Base-by-base conservation (phyloP, 2,888 invertebrate genomes). In the Carabus problematicus region DNA sequence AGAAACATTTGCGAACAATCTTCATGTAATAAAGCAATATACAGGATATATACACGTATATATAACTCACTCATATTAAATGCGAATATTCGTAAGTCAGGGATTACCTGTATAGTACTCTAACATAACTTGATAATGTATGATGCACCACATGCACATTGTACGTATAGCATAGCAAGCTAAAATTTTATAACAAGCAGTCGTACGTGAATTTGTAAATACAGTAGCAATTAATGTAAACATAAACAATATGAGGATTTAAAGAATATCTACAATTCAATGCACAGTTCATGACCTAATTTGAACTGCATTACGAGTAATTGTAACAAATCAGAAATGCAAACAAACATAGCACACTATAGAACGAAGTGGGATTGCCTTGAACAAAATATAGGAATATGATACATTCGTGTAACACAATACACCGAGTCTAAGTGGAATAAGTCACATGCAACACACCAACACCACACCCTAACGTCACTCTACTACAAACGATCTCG, bases 381-480 rank as follows among this genome's bases (percentile, higher is more conserved):
- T 67, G 67, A 52, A 67, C 12, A 59, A 60, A 43, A 45, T 67
- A 67, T 59, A 67, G 67, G 40, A 67, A 67, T 56, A 59, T 52
- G 63, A 70, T 70, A 63, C 61, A 40, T 14, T 52, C 54, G 58
- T 55, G 61, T 62, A 61, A 70, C 40, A 49, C 56, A 70, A 70
- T 29, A 29, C 67, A 58, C 67, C 14, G 16, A 18, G 52, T 52
- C 8, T 19, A 14, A 9, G 52, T 52, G 18, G 52, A 18, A 52
- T 52, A 18, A 12, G 29, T 29, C 29, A 49, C 54, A 67, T 49
- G 66, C 62, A 3, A 29, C 29, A 64, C 9, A 16, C 42, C n/a
- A 54, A 55, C 60, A 70, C 70, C 60, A 54, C 69, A 66, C 52
- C 67, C 59, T 29, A 55, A 11, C 62, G 54, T 64, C 19, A 70